Conservation (phyloP, 2,888 invertebrate genomes). For the Mythimna vitellina region DNA sequence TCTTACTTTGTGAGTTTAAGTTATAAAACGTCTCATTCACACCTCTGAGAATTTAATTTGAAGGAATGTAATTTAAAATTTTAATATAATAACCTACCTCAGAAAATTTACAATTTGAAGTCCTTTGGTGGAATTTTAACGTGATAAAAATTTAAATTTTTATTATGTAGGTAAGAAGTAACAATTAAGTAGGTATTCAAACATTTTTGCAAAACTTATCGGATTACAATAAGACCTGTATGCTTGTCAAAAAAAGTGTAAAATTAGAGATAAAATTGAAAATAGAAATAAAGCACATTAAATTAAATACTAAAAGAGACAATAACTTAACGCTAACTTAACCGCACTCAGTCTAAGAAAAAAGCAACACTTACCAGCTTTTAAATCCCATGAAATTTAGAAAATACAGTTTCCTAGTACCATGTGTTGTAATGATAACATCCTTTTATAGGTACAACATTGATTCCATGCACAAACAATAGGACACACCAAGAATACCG, state of each 20-base stretch:
- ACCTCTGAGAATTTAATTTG: neutral
- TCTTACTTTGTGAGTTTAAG: neutral
- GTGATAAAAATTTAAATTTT: too few relatives aligned
- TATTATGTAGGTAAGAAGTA: too few relatives aligned
- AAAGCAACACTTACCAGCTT: slow-evolving; percentile 79
- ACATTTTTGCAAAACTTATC: neutral
- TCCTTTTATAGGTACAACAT: slow-evolving; percentile 83
- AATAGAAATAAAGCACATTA: neutral
- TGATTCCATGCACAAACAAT: slow-evolving; percentile 83
- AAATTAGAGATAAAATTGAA: neutral
- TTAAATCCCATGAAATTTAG: slow-evolving; percentile 85
- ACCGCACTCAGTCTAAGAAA: neutral
- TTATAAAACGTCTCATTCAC: slow-evolving; percentile 15
- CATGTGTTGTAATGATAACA: slow-evolving; percentile 78
- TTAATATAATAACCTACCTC: neutral
- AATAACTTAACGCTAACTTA: slow-evolving; percentile 35
- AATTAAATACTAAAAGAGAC: neutral
- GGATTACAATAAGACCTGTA: neutral
- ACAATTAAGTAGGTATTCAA: too few relatives aligned
- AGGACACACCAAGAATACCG: slow-evolving; percentile 78
- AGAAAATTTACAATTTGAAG: neutral
- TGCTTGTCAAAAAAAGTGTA: neutral
- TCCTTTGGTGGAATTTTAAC: too few relatives aligned
- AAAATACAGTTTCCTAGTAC: slow-evolving; percentile 77
- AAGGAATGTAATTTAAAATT: neutral